phyloP scores from a whole-genome alignment of 2,797 vertebrate genomes.

The Falco columbarius region DNA sequence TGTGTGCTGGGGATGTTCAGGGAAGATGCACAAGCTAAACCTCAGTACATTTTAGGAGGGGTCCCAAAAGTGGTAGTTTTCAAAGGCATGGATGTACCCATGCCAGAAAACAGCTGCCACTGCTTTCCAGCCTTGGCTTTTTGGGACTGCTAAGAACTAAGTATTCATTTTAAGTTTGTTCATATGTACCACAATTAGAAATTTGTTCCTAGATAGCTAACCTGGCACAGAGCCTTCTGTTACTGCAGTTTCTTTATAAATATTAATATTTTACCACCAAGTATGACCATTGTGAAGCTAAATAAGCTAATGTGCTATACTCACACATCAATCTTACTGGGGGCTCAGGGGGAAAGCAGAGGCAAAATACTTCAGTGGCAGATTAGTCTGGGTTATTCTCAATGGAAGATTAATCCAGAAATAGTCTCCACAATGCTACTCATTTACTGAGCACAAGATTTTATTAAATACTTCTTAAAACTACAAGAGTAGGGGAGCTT shows the following conservation, averaged over 20 bases:
- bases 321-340: neutral
- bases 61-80: neutral
- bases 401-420: constrained; percentile 54
- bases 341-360: neutral
- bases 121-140: neutral
- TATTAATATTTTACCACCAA: constrained; percentile 4
- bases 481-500: neutral
- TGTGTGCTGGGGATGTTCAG: neutral
- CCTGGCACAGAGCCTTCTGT: neutral
- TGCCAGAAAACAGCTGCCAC: neutral
- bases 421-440: neutral
- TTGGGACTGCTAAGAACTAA: neutral
- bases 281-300: neutral
- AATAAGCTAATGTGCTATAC: neutral
- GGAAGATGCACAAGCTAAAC: neutral
- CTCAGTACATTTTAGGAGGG: neutral
- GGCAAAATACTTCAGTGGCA: neutral
- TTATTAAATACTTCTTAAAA: neutral
- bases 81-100: neutral
- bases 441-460: neutral
- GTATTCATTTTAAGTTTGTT: neutral
- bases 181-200: neutral
- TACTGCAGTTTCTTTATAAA: neutral
- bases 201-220: neutral
- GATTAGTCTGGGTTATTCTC: constrained; percentile 15